phyloP scores from a whole-genome alignment of 2,113 vertebrate genomes.

The Motacilla alba region DNA sequence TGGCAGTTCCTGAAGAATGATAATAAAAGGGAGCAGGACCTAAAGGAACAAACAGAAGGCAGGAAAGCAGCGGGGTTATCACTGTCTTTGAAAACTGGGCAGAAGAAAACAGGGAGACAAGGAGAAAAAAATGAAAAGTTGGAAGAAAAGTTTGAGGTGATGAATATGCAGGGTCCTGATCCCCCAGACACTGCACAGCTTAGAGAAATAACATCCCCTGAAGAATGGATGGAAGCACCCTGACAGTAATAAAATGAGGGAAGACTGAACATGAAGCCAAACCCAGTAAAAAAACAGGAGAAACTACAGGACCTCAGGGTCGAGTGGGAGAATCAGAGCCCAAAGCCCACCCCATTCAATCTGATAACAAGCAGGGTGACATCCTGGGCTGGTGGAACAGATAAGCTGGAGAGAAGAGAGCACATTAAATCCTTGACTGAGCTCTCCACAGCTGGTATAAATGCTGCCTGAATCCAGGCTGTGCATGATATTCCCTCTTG shows the following conservation, averaged over 20 bases:
- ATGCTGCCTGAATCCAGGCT: neutral
- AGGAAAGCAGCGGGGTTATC: neutral
- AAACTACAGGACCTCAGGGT: neutral
- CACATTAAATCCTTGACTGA: neutral
- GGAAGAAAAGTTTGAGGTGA: neutral
- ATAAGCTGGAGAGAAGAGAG: neutral
- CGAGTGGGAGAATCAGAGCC: neutral
- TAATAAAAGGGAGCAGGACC: neutral
- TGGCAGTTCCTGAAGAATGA: neutral
- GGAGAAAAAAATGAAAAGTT: neutral
- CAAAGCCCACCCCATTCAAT: neutral
- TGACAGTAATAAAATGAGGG: neutral
- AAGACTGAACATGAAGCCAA: neutral
- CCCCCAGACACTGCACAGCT: neutral
- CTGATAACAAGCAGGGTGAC: neutral
- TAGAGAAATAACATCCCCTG: neutral
- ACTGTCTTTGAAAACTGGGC: neutral
- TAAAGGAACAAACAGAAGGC: neutral
- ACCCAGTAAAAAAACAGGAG: neutral
- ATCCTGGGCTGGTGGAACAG: neutral
- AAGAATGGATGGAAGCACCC: neutral
- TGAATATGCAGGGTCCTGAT: accelerated
- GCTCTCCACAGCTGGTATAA: neutral
- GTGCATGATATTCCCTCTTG: neutral
- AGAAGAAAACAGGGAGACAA: neutral